phyloP scores from a whole-genome alignment of 1,140 invertebrate genomes.

The Drosophila pachea region DNA sequence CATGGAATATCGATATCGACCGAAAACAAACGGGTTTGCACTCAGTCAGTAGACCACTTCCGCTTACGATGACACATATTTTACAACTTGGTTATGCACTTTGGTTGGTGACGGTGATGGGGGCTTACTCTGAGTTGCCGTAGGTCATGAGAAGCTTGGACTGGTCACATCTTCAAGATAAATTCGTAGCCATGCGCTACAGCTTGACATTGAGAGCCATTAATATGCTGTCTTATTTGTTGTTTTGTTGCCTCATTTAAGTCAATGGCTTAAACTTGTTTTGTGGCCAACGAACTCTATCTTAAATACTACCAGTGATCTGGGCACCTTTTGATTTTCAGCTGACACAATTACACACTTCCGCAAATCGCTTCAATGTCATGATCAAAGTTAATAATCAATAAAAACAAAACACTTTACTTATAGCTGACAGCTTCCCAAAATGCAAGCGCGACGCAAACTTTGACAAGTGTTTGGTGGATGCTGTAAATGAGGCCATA shows the following conservation, averaged over 20 bases:
- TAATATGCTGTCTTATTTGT: conserved; percentile 53
- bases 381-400: conserved; percentile 36
- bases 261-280: conserved; percentile 55
- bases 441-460: conserved; percentile 75
- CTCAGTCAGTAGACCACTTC: conserved; percentile 31
- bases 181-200: conserved; percentile 54
- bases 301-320: conserved; percentile 5
- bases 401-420: conserved; percentile 7
- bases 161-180: conserved; percentile 30
- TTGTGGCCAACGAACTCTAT: conserved; percentile 71
- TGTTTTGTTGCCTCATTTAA: conserved; percentile 33
- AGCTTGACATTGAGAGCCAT: conserved; percentile 70
- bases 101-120: conserved; percentile 1
- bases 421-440: conserved; percentile 63
- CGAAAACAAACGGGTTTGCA: conserved; percentile 27
- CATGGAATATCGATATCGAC: conserved; percentile 19
- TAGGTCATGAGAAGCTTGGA: conserved; percentile 61
- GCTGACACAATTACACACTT: conserved; percentile 66
- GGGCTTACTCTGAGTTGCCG: conserved; percentile 42
- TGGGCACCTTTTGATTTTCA: conserved; percentile 3
- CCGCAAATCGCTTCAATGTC: conserved; percentile 66
- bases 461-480: conserved; percentile 77
- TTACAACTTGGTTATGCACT: conserved; percentile 10
- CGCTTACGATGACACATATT: conserved; percentile 41
- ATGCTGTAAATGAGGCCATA: conserved; percentile 73